Conservation (phyloP, 2,797 vertebrate species). For the Eulemur mongoz region DNA sequence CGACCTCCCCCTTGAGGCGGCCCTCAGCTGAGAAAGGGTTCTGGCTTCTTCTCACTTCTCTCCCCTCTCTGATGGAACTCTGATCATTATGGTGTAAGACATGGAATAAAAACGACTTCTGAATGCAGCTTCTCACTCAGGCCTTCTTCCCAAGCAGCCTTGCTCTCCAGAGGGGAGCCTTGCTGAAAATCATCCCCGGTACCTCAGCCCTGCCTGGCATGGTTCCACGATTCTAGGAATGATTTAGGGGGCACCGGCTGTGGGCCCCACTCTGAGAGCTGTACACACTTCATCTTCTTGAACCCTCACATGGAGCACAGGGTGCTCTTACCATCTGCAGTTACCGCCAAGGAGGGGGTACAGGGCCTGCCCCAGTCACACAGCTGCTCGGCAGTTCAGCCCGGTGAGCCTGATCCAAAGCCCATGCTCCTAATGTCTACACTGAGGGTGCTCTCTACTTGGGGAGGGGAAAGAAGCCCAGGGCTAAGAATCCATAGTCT, state of each 20-base stretch:
- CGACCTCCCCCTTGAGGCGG: background rate
- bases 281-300: too few relatives aligned
- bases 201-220: background rate
- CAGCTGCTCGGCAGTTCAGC: background rate
- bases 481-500: background rate
- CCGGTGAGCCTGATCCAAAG: background rate
- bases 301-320: background rate
- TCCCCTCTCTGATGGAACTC: background rate
- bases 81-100: background rate
- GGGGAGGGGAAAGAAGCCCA: background rate
- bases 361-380: background rate
- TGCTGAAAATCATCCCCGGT: background rate
- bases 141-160: background rate
- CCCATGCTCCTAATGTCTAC: background rate
- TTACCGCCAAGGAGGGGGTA: background rate
- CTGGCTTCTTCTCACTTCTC: background rate
- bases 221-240: background rate
- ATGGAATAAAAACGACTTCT: constrained; percentile 33
- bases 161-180: background rate
- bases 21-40: background rate
- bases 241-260: too few relatives aligned
- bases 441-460: background rate
- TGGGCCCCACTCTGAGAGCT: background rate
- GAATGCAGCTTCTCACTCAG: background rate
- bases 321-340: too few relatives aligned